A percentile compares a stretch with the other conserved stretches of the same genome.
Evolutionary conservation across 2,888 invertebrate species (phyloP).

Genomic region (Melanophora roralis): DNA sequence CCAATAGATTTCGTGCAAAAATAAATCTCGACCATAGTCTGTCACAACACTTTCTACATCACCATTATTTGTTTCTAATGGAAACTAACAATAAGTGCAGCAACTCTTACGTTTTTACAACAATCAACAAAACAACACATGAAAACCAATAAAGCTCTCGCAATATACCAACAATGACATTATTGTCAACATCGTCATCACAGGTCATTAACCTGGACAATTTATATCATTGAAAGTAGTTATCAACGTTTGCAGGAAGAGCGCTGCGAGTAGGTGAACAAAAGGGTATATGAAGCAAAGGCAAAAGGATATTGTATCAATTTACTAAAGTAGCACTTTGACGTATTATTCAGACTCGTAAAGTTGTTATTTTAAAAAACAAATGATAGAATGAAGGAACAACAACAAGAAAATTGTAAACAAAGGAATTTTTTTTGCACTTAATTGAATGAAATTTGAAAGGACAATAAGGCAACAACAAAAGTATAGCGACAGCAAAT

Average conservation of each 20-base stretch:
- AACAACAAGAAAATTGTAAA: not conserved
- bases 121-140: not conserved
- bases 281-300: not conserved
- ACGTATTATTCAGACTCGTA: slow-evolving; percentile 15
- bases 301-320: slow-evolving; percentile 47
- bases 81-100: not conserved
- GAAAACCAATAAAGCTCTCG: not conserved
- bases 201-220: slow-evolving; percentile 58
- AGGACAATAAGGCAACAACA: slow-evolving; percentile 22
- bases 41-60: slow-evolving; percentile 22
- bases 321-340: slow-evolving; percentile 56
- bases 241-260: slow-evolving; percentile 46
- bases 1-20: no score
- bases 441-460: slow-evolving; percentile 57
- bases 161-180: slow-evolving; percentile 10
- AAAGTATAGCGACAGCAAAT: not conserved
- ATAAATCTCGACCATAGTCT: no score
- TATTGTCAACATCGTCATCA: slow-evolving; percentile 21
- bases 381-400: slow-evolving; percentile 14
- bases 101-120: not conserved
- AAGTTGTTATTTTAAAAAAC: slow-evolving; percentile 26
- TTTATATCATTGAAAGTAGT: slow-evolving; percentile 58
- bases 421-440: slow-evolving; percentile 42
- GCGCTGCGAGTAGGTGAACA: not conserved
- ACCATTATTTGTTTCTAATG: slow-evolving; percentile 26